Percentiles rank a stretch among this genome's conserved stretches.
phyloP scores from a whole-genome alignment of 92 coral and sea anemone species.

The Galaxea fascicularis region DNA sequence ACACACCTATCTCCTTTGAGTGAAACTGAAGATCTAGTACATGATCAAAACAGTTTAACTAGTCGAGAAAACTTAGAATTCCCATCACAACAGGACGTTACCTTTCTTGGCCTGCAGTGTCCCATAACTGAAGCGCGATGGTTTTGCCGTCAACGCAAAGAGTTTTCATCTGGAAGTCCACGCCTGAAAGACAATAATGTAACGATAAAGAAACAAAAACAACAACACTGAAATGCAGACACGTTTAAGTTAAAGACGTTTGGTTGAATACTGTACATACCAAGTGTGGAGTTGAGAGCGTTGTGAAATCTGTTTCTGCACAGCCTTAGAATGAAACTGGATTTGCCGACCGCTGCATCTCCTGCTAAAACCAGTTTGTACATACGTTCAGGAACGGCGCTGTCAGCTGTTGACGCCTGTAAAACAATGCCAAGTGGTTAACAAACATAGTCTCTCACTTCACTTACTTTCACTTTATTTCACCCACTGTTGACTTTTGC shows the following conservation, averaged over 20 bases:
- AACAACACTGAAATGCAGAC: not conserved
- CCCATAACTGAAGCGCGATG: constrained; percentile 98
- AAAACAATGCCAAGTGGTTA: constrained; percentile 6
- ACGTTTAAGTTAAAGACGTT: not conserved
- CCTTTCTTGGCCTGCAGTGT: constrained; percentile 99
- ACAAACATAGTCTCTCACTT: no score
- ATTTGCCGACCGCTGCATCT: constrained; percentile 99
- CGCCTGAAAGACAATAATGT: constrained; percentile 61
- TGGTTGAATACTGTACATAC: constrained; percentile 43
- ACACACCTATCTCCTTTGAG: no score
- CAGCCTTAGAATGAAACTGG: constrained; percentile 95
- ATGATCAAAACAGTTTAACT: no score
- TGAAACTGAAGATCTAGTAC: no score
- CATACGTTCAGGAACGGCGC: constrained; percentile 91
- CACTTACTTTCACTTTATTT: no score
- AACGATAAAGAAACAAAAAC: not conserved
- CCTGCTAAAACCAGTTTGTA: constrained; percentile 95
- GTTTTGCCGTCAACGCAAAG: constrained; percentile 87
- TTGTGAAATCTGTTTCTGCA: constrained; percentile 94
- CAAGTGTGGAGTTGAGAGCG: constrained; percentile 95
- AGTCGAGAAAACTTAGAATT: no score
- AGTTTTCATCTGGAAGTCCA: constrained; percentile 96
- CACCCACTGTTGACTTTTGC: not conserved
- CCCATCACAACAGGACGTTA: not conserved
- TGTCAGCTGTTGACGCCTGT: constrained; percentile 62